phyloP scores from a whole-genome alignment of 2,888 invertebrate species.

The Mesochorus sp. region DNA sequence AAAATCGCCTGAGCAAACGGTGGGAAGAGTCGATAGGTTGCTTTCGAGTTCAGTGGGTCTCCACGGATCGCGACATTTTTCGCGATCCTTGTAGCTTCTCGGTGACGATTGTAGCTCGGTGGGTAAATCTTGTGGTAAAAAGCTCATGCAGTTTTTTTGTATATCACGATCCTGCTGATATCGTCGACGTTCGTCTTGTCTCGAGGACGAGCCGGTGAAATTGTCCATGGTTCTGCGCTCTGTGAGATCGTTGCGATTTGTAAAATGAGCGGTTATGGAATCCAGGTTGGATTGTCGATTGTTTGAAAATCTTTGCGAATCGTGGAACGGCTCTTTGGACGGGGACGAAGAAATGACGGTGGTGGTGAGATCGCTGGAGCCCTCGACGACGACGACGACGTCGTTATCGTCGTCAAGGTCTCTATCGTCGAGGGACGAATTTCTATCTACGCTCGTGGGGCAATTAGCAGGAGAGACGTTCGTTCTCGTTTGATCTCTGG shows the following conservation, averaged over 20 bases:
- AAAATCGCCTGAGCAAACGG: slow-evolving; percentile 68
- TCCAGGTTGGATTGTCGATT: slow-evolving; percentile 13
- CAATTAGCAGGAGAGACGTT: too few relatives aligned
- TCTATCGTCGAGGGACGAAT: slow-evolving; percentile 3
- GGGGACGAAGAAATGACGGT: slow-evolving; percentile 7
- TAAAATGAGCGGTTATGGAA: neutral
- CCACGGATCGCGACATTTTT: slow-evolving; percentile 79
- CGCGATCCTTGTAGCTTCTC: slow-evolving; percentile 78
- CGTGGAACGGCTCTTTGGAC: slow-evolving; percentile 57
- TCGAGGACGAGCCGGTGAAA: slow-evolving; percentile 67
- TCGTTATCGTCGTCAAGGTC: neutral
- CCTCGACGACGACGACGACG: slow-evolving; percentile 1
- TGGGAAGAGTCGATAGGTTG: slow-evolving; percentile 46
- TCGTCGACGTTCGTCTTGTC: slow-evolving; percentile 59
- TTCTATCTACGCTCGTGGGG: slow-evolving; percentile 29
- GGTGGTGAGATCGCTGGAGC: too few relatives aligned
- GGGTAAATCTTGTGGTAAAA: slow-evolving; percentile 71
- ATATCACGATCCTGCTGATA: slow-evolving; percentile 62
- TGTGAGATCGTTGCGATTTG: neutral
- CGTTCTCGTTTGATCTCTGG: slow-evolving; percentile 59
- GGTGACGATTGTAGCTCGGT: slow-evolving; percentile 78
- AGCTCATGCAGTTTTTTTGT: slow-evolving; percentile 72
- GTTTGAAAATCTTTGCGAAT: slow-evolving; percentile 42
- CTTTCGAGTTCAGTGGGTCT: slow-evolving; percentile 79
- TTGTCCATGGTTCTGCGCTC: slow-evolving; percentile 47